A percentile compares a stretch with the other conserved stretches of the same genome.
Conservation (phyloP, 2,113 vertebrate genomes). For the Pygoscelis adeliae region DNA sequence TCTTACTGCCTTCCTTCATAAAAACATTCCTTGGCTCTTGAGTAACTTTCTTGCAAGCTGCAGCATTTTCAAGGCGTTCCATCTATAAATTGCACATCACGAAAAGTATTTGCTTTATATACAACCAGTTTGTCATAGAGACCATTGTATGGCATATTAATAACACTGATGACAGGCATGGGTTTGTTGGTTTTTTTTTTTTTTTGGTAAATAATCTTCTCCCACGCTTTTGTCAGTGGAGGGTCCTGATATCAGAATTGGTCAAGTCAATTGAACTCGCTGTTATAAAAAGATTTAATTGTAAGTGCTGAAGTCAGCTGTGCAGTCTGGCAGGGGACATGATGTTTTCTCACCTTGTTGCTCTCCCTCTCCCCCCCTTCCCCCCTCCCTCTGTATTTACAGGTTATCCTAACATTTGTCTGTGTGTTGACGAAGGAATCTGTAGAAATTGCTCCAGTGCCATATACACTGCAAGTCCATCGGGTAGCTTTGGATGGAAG, state of each 20-base stretch:
- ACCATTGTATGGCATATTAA: neutral
- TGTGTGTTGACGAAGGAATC: slow-evolving; percentile 2
- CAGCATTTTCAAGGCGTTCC: neutral
- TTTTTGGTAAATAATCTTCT: neutral
- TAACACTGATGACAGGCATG: neutral
- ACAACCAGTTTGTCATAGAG: neutral
- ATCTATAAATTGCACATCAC: neutral
- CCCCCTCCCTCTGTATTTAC: neutral
- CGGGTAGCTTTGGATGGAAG: neutral
- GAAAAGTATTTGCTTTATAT: neutral
- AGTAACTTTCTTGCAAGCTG: neutral
- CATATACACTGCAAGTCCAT: neutral
- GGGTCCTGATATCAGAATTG: neutral
- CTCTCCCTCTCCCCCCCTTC: neutral
- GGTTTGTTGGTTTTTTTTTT: neutral
- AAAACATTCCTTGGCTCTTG: neutral
- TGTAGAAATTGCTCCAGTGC: neutral
- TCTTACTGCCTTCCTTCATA: neutral
- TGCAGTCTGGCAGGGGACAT: neutral
- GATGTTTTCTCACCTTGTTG: neutral
- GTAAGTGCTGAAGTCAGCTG: neutral
- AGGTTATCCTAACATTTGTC: slow-evolving; percentile 46
- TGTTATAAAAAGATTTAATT: neutral
- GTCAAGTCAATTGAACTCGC: neutral
- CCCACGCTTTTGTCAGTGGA: neutral